Conservation (phyloP, 2,797 vertebrate species). For the Sebastes nivosus region DNA sequence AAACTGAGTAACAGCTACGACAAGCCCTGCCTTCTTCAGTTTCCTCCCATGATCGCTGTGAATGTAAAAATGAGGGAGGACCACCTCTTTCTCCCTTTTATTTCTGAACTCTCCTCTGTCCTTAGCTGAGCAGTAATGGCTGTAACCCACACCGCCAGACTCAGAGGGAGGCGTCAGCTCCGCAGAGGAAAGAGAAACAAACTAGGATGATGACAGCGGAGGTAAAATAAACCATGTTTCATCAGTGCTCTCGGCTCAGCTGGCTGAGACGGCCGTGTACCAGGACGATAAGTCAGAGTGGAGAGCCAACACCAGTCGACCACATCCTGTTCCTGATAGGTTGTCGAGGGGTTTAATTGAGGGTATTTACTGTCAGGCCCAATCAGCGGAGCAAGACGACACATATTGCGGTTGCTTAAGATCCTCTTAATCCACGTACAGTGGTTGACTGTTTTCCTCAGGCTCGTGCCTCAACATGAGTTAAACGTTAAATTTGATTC, state of each 20-base stretch:
- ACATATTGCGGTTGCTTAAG: slow-evolving; percentile 17
- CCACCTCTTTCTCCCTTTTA: not conserved
- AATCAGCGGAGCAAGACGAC: slow-evolving; percentile 52
- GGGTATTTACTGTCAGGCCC: slow-evolving; percentile 67
- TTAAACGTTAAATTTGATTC: slow-evolving; percentile 11
- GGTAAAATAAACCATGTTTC: slow-evolving; percentile 73
- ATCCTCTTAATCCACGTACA: slow-evolving; percentile 31
- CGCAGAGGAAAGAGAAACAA: slow-evolving; percentile 68
- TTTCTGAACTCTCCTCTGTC: slow-evolving; percentile 12
- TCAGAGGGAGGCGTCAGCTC: slow-evolving; percentile 45
- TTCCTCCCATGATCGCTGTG: slow-evolving; percentile 43
- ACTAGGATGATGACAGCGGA: slow-evolving; percentile 57
- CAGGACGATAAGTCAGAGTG: slow-evolving; percentile 35
- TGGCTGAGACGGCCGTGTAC: slow-evolving; percentile 35
- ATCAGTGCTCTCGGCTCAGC: slow-evolving; percentile 29
- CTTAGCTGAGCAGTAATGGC: slow-evolving; percentile 37
- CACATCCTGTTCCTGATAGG: slow-evolving; percentile 63
- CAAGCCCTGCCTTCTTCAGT: slow-evolving; percentile 31
- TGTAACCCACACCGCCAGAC: slow-evolving; percentile 47
- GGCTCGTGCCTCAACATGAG: not conserved
- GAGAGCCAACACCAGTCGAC: slow-evolving; percentile 50
- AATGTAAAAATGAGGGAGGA: slow-evolving; percentile 28
- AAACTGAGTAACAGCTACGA: slow-evolving; percentile 36
- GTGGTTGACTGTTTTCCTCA: slow-evolving; percentile 18
- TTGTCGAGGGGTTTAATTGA: slow-evolving; percentile 48